Evolutionary conservation across 2,113 vertebrate species (phyloP).

Genomic region (Mesoclemmys tuberculata): DNA sequence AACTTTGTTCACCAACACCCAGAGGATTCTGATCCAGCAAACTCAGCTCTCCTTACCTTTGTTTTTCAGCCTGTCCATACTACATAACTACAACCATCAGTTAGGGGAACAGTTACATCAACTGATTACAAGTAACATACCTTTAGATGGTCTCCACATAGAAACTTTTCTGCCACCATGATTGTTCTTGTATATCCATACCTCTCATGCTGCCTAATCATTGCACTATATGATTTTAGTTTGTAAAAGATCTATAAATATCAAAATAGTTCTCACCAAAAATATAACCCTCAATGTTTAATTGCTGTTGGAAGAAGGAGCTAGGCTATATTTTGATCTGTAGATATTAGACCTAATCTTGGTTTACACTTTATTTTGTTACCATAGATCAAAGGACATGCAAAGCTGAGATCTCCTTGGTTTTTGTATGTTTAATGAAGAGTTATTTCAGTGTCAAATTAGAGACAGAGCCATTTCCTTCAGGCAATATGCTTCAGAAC

Average conservation of each 20-base stretch:
- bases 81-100: too few species aligned
- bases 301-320: slow-evolving; percentile 49
- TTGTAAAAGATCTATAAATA: not conserved
- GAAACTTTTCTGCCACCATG: too few species aligned
- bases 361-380: slow-evolving; percentile 62
- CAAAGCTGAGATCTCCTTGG: slow-evolving; percentile 18
- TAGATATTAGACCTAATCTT: slow-evolving; percentile 36
- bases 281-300: slow-evolving; percentile 22
- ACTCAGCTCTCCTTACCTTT: too few species aligned
- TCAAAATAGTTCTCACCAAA: not conserved
- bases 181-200: too few species aligned
- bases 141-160: too few species aligned
- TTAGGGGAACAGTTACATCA: too few species aligned
- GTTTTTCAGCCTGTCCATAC: too few species aligned
- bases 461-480: slow-evolving; percentile 5
- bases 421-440: slow-evolving; percentile 38
- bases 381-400: slow-evolving; percentile 46
- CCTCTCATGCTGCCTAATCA: too few species aligned
- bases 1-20: not conserved
- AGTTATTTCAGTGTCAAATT: slow-evolving; percentile 16
- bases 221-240: not conserved
- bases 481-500: not conserved
- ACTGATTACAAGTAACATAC: too few species aligned
- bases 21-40: not conserved
- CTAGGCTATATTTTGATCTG: slow-evolving; percentile 59